Conservation (phyloP, 64 coral and sea anemone genomes). For the Pachyseris speciosa region DNA sequence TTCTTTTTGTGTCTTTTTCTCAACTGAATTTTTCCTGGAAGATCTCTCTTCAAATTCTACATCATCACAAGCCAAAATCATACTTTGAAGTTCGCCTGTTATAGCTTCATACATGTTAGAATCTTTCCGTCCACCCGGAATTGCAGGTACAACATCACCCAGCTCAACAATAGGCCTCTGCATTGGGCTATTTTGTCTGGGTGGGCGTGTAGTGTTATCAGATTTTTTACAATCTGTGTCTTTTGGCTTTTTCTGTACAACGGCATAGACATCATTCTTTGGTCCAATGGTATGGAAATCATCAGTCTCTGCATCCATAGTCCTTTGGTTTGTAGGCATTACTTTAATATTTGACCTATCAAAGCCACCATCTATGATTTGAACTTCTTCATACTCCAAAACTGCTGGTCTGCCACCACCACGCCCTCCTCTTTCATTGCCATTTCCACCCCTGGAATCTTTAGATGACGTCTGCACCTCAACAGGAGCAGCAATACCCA, state of each 20-base stretch:
- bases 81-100: conserved; percentile 73
- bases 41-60: neutral
- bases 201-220: neutral
- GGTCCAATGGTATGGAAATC: conserved; percentile 1
- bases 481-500: conserved; percentile 73
- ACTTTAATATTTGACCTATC: conserved; percentile 84
- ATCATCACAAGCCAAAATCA: conserved; percentile 68
- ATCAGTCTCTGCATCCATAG: neutral
- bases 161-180: conserved; percentile 26
- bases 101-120: conserved; percentile 77
- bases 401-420: neutral
- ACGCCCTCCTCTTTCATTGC: neutral
- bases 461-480: neutral
- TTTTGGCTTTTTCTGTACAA: conserved; percentile 86
- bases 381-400: conserved; percentile 65
- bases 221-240: conserved; percentile 5
- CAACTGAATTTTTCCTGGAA: neutral
- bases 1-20: neutral
- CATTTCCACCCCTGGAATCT: neutral
- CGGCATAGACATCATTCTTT: conserved; percentile 78
- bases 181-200: conserved; percentile 38
- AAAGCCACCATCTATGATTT: conserved; percentile 78
- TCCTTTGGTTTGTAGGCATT: neutral
- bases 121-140: conserved; percentile 27
- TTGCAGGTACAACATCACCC: conserved; percentile 68